A percentile compares a stretch with the other conserved stretches of the same genome.
Conservation (phyloP, 2,113 vertebrate genomes). For the Xenopus borealis region DNA sequence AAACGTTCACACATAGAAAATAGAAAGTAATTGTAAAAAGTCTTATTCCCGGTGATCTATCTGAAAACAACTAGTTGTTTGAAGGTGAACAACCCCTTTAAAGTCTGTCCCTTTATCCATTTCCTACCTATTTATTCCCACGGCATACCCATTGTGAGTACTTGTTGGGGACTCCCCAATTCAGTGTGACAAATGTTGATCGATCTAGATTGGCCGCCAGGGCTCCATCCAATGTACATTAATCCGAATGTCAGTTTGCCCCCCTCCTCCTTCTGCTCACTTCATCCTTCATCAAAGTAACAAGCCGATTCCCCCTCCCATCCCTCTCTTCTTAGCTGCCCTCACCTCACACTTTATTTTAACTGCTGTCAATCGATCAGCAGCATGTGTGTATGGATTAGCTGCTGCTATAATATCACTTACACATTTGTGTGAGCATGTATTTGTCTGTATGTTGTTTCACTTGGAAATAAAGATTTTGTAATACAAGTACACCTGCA, state of each 20-base stretch:
- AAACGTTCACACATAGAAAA: too few relatives aligned
- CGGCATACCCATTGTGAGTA: neutral
- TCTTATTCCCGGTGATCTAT: too few relatives aligned
- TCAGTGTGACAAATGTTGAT: slow-evolving; percentile 43
- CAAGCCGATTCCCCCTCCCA: slow-evolving; percentile 11
- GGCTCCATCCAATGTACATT: slow-evolving; percentile 37
- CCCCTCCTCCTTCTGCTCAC: slow-evolving; percentile 26
- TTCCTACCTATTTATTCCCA: neutral
- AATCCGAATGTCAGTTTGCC: slow-evolving; percentile 22
- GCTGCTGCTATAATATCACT: slow-evolving; percentile 41
- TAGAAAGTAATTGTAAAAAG: too few relatives aligned
- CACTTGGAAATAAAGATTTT: neutral
- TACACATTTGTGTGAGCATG: slow-evolving; percentile 26
- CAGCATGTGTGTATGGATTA: slow-evolving; percentile 37
- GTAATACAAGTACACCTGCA: too few relatives aligned
- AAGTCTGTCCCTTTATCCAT: neutral
- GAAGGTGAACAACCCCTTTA: too few relatives aligned
- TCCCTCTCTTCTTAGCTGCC: slow-evolving; percentile 21
- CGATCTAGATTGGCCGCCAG: slow-evolving; percentile 42
- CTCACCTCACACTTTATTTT: slow-evolving; percentile 41
- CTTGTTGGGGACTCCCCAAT: slow-evolving; percentile 37
- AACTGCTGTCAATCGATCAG: slow-evolving; percentile 38
- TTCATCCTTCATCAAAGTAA: slow-evolving; percentile 31
- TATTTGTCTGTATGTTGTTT: neutral
- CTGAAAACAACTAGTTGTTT: too few relatives aligned